Conservation (phyloP, 1,140 invertebrate species). For the Zaprionus lachaisei region DNA sequence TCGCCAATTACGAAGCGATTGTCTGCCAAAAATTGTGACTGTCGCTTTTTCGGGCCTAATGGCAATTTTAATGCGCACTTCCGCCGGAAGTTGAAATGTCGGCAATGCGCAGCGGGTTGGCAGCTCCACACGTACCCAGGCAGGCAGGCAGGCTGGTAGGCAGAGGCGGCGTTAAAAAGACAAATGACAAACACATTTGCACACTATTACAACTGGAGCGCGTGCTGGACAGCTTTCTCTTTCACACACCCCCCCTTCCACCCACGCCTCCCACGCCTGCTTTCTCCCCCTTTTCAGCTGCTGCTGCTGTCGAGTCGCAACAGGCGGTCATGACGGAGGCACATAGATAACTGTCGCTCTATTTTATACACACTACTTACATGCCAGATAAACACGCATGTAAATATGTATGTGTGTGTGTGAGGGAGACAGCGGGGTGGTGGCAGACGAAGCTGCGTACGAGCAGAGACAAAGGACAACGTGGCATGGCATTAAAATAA, state of each 20-base stretch:
- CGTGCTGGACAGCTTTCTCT: conserved; percentile 18
- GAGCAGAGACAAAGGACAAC: conserved; percentile 51
- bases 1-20: conserved; percentile 34
- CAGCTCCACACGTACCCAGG: conserved; percentile 8
- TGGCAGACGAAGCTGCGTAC: not conserved
- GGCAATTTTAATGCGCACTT: conserved; percentile 70
- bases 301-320: conserved; percentile 40
- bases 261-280: not conserved
- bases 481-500: conserved; percentile 66
- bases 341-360: conserved; percentile 68
- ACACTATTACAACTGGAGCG: conserved; percentile 62
- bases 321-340: conserved; percentile 60
- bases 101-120: conserved; percentile 52
- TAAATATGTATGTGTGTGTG: conserved; percentile 48
- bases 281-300: not conserved
- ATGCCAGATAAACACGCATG: conserved; percentile 71
- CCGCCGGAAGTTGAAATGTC: conserved; percentile 59
- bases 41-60: conserved; percentile 42
- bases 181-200: conserved; percentile 72
- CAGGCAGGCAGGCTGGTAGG: conserved; percentile 10
- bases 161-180: conserved; percentile 57
- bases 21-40: conserved; percentile 54
- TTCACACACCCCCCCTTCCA: not conserved
- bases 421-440: not conserved
- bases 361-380: conserved; percentile 65